A percentile compares a stretch with the other conserved stretches of the same genome.
Evolutionary conservation across 2,888 invertebrate species (phyloP).

Genomic region (Mythimna lalbum): DNA sequence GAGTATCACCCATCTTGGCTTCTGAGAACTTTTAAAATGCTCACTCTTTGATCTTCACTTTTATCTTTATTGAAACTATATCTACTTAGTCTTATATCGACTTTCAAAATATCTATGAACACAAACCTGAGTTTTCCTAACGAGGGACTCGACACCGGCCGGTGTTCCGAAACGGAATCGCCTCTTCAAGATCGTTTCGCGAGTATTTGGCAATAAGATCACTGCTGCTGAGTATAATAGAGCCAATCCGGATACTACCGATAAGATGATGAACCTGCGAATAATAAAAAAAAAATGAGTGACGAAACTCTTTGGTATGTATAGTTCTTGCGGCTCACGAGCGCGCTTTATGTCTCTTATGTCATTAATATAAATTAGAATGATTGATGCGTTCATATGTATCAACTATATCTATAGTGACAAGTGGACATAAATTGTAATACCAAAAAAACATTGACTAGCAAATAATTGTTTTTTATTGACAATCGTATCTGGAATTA

Average conservation of each 20-base stretch:
- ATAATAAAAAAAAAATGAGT: constrained; percentile 63
- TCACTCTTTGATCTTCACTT: neutral
- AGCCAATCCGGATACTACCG: constrained; percentile 94
- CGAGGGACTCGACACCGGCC: constrained; percentile 93
- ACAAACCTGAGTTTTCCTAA: constrained; percentile 95
- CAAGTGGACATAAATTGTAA: neutral
- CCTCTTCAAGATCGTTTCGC: constrained; percentile 95
- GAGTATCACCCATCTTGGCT: neutral
- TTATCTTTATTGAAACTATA: neutral
- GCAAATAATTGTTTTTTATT: neutral
- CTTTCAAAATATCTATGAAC: neutral
- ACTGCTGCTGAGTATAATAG: constrained; percentile 95
- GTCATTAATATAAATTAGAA: neutral
- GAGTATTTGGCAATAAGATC: constrained; percentile 94
- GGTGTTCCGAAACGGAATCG: constrained; percentile 95
- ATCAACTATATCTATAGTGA: neutral
- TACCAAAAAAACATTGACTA: no score
- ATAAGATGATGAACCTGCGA: constrained; percentile 95
- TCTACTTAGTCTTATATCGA: neutral
- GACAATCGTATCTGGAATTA: no score
- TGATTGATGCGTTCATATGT: neutral
- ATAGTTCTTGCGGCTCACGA: neutral
- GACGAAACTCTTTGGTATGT: neutral
- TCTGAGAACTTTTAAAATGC: neutral
- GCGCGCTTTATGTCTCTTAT: no score